Base-by-base conservation (phyloP, 1,140 invertebrate genomes). In the Octopus sinensis region DNA sequence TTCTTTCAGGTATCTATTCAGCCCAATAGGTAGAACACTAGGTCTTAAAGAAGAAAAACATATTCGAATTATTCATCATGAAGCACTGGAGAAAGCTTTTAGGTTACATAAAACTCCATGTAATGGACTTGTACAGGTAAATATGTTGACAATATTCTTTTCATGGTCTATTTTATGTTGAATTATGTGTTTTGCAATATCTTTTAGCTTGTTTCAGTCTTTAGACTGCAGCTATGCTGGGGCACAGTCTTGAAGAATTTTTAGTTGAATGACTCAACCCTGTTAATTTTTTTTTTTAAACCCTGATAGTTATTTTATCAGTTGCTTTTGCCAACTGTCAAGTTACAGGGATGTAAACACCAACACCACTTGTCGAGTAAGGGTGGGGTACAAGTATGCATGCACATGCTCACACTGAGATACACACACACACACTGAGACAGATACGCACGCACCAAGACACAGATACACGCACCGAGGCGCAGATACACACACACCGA, bases 81-180 rank as follows among this genome's bases (percentile, higher is more conserved):
- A 73, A 73, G 68, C 68, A n/a, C 30, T 73, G 68, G 68, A 73
- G 13, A 73, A 73, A n/a, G 68, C 68, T 13, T 73, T n/a, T 73
- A 9, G 5, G 68, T 73, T 73, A 73, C 17, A 73, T 73, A 73
- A 17, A 73, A 73, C 17, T 6, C 68, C 68, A 17, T 73, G 68
- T 13, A 73, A 73, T 73, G 68, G 68, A 73, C 68, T 73, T 73
- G 68, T 73, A 13, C 68, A 73, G 68, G 68, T 73, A 73, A 73
- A 43, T 43, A 73, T 73, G 13, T 73, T 13, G 68, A 12, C 68
- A n/a, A n/a, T 73, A 12, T 1, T 62, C 17, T 62, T 17, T 62
- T 62, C 4, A 62, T 62, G 9, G 9, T 62, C 9, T 12, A 62
- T 12, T 12, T 12, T 12, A 62, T 12, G 9, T 12, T 12, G 17